A percentile compares a stretch with the other conserved stretches of the same genome.
phyloP scores from a whole-genome alignment of 2,797 vertebrate genomes.

The Euphonia xanthogaster region DNA sequence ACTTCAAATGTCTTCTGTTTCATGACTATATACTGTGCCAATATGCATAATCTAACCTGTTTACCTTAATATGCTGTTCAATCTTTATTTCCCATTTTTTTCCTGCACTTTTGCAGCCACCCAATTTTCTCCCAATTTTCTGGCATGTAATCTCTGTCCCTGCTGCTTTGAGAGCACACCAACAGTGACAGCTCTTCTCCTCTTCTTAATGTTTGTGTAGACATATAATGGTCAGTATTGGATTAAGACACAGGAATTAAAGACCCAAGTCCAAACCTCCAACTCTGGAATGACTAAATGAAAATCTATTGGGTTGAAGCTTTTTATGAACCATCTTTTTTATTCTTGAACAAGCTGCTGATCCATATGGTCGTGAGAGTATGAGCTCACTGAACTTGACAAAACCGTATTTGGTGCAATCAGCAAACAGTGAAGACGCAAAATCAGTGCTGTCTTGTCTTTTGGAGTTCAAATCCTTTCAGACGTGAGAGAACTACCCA shows the following conservation, averaged over 20 bases:
- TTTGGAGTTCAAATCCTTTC: not conserved
- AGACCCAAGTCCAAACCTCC: not conserved
- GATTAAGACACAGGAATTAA: slow-evolving; percentile 15
- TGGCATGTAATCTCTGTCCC: not conserved
- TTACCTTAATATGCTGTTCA: not conserved
- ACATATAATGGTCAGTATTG: not conserved
- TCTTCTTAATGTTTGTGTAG: not conserved
- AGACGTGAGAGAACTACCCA: not conserved
- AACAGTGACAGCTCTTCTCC: not conserved
- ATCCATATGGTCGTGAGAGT: not conserved
- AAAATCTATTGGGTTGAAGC: not conserved
- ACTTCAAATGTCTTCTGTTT: not conserved
- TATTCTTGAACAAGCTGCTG: not conserved
- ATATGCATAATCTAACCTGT: not conserved
- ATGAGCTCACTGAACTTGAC: not conserved
- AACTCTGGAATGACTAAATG: not conserved
- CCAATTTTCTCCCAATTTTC: not conserved
- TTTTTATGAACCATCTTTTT: not conserved
- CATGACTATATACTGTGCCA: not conserved
- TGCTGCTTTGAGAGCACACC: not conserved
- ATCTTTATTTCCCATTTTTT: not conserved
- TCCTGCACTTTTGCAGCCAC: not conserved
- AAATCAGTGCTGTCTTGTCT: not conserved
- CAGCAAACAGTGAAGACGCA: not conserved
- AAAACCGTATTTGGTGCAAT: not conserved